Evolutionary conservation across 1,140 invertebrate species (phyloP).

Genomic region (Homarus americanus): DNA sequence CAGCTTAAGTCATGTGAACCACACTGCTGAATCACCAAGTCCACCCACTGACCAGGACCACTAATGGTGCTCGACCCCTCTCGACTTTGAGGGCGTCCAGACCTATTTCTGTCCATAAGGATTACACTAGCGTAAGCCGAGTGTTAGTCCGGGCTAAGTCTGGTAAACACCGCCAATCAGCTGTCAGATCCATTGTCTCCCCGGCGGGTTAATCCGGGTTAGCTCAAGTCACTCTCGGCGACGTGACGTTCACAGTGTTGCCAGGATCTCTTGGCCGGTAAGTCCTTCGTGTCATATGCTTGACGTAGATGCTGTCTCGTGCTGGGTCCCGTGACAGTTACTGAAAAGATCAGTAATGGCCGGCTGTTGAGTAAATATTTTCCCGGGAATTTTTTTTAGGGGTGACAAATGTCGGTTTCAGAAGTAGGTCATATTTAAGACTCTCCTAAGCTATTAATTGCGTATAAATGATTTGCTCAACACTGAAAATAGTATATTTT

Average conservation of each 20-base stretch:
- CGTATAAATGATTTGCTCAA: too few relatives aligned
- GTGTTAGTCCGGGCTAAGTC: slow-evolving; percentile 25
- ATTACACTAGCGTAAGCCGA: not conserved
- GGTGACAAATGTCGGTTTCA: too few relatives aligned
- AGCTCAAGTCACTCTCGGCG: slow-evolving; percentile 1
- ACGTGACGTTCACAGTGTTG: slow-evolving; percentile 31
- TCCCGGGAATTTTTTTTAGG: too few relatives aligned
- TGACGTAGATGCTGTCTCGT: not conserved
- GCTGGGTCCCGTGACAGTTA: too few relatives aligned
- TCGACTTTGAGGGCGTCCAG: not conserved
- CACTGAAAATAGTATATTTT: too few relatives aligned
- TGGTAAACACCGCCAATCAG: slow-evolving; percentile 52
- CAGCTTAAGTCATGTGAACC: too few relatives aligned
- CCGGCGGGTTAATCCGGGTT: slow-evolving; percentile 33
- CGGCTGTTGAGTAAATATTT: not conserved
- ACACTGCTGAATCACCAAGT: too few relatives aligned
- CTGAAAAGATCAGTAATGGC: too few relatives aligned
- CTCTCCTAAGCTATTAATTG: too few relatives aligned
- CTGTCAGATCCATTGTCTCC: slow-evolving; percentile 58
- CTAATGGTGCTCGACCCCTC: not conserved
- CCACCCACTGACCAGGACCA: too few relatives aligned
- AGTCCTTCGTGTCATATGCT: not conserved
- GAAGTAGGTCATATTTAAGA: too few relatives aligned
- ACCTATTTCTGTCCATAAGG: not conserved
- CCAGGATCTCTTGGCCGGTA: slow-evolving; percentile 1